Conservation (phyloP, 37 sponge, comb jelly and placozoan species). For the Bolinopsis microptera region DNA sequence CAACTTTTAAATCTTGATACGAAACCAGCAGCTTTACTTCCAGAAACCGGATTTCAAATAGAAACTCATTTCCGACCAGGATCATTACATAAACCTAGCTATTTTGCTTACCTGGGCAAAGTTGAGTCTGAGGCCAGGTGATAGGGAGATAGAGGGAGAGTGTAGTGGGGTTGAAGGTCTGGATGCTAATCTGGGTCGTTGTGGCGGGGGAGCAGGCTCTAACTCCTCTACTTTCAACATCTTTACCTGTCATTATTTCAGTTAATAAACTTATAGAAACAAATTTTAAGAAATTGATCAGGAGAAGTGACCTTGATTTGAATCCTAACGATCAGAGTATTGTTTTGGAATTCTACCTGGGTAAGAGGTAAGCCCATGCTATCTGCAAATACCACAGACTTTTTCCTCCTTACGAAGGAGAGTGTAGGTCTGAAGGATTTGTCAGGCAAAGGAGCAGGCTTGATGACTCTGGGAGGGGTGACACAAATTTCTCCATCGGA, state of each 20-base stretch:
- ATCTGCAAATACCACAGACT: slow-evolving; percentile 46
- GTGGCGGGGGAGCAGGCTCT: not conserved
- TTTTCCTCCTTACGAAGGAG: not conserved
- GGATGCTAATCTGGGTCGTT: not conserved
- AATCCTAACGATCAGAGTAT: too few relatives aligned
- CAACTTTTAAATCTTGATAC: too few relatives aligned
- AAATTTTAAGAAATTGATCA: too few relatives aligned
- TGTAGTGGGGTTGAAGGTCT: not conserved
- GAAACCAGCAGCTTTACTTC: too few relatives aligned
- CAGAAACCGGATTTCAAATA: too few relatives aligned
- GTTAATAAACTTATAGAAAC: too few relatives aligned
- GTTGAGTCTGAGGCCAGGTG: slow-evolving; percentile 53
- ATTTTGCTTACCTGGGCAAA: slow-evolving; percentile 61
- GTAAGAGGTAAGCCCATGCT: slow-evolving; percentile 50
- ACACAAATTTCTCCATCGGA: not conserved
- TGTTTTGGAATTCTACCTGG: too few relatives aligned
- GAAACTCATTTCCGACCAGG: too few relatives aligned
- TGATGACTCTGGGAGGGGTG: not conserved
- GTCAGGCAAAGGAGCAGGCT: not conserved
- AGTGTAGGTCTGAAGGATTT: slow-evolving; percentile 12
- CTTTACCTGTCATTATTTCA: slow-evolving; percentile 27
- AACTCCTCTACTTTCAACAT: slow-evolving; percentile 14
- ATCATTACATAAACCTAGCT: too few relatives aligned
- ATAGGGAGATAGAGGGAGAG: not conserved
- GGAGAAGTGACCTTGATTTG: too few relatives aligned